phyloP scores from a whole-genome alignment of 1,140 invertebrate species.

The Bemisia tabaci region DNA sequence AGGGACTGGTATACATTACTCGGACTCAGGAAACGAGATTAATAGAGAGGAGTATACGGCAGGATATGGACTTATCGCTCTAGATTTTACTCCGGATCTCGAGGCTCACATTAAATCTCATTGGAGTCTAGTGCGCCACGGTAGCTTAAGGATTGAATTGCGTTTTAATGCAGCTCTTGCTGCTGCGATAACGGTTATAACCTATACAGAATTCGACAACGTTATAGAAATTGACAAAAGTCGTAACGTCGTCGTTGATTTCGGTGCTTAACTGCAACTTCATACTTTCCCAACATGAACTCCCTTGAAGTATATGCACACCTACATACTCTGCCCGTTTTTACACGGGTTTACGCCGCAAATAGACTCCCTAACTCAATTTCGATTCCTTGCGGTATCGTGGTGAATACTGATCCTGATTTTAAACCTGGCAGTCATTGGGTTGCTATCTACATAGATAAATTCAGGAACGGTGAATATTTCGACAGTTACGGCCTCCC shows the following conservation, averaged over 20 bases:
- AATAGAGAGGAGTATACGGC: constrained; percentile 16
- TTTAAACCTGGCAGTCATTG: too few relatives aligned
- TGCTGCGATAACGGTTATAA: constrained; percentile 25
- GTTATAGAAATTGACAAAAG: constrained; percentile 25
- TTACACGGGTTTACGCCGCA: too few relatives aligned
- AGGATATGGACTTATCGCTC: constrained; percentile 24
- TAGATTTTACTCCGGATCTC: constrained; percentile 29
- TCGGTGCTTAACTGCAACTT: constrained; percentile 17
- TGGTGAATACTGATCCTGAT: too few relatives aligned
- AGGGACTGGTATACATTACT: constrained; percentile 27
- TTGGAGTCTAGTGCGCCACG: constrained; percentile 27
- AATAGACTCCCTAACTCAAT: too few relatives aligned
- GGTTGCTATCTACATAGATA: too few relatives aligned
- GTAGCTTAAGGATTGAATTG: constrained; percentile 25
- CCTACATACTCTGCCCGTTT: too few relatives aligned
- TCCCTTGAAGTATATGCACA: too few relatives aligned
- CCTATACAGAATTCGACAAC: constrained; percentile 29
- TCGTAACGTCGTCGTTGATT: constrained; percentile 23
- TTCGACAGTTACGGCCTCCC: too few relatives aligned
- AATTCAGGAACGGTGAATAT: too few relatives aligned
- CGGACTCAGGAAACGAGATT: constrained; percentile 23
- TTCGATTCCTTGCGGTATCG: too few relatives aligned
- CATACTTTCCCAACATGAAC: too few relatives aligned
- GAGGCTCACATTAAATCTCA: constrained; percentile 24
- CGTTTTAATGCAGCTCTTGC: constrained; percentile 22